Evolutionary conservation across 1,140 invertebrate species (phyloP).

Genomic region (Brachionus asplanchnoidis): DNA sequence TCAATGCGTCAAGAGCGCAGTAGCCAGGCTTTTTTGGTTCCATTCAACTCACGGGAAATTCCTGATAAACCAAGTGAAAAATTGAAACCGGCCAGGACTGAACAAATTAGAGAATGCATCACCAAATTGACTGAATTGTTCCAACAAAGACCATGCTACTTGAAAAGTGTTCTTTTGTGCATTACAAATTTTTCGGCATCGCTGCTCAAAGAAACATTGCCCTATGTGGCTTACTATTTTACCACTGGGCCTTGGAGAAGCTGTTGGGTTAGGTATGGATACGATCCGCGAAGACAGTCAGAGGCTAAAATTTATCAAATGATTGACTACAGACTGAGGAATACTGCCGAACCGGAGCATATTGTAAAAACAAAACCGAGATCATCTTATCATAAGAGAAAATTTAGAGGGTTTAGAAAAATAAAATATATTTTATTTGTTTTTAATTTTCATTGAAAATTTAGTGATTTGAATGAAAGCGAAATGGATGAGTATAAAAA

Average conservation of each 20-base stretch:
- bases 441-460: neutral
- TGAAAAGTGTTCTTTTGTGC: constrained; percentile 67
- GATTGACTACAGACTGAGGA: constrained; percentile 74
- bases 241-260: constrained; percentile 79
- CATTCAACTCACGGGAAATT: neutral
- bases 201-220: constrained; percentile 72
- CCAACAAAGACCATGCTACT: constrained; percentile 76
- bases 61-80: constrained; percentile 1
- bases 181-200: constrained; percentile 54
- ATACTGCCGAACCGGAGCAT: constrained; percentile 45
- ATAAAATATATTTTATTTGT: neutral
- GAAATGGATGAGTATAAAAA: neutral
- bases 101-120: constrained; percentile 47
- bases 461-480: constrained; percentile 33
- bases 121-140: constrained; percentile 60
- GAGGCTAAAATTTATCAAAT: constrained; percentile 73
- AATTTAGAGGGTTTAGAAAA: constrained; percentile 10
- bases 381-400: constrained; percentile 32
- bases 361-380: constrained; percentile 27
- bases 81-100: neutral
- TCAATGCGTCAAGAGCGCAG: constrained; percentile 36
- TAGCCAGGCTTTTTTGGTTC: constrained; percentile 22
- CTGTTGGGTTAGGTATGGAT: constrained; percentile 76
- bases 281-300: constrained; percentile 76
- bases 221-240: constrained; percentile 75